Evolutionary conservation across 2,888 invertebrate genomes (phyloP).

Genomic region (Zaprionus obscuricornis): DNA sequence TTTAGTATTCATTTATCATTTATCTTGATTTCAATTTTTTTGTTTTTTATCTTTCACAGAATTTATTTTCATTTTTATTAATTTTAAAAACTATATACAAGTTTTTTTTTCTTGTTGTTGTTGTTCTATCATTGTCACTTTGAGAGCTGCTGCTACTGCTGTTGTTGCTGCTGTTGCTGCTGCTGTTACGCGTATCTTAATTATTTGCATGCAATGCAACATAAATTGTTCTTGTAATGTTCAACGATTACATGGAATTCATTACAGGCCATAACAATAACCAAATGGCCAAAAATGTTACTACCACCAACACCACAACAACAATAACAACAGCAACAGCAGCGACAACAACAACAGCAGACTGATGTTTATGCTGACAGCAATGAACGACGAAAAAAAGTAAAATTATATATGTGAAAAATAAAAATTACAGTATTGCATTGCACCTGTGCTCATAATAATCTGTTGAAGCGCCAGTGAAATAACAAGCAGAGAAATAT

Average conservation of each 20-base stretch:
- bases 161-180: conserved; percentile 38
- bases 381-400: conserved; percentile 1
- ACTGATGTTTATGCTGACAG: conserved; percentile 5
- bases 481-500: conserved; percentile 4
- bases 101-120: conserved; percentile 3
- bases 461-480: too few relatives aligned
- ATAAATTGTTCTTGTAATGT: conserved; percentile 37
- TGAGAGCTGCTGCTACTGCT: conserved; percentile 13
- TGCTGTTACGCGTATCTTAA: conserved; percentile 48
- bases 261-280: conserved; percentile 58
- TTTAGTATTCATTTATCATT: too few relatives aligned
- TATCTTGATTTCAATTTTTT: too few relatives aligned
- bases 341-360: neutral
- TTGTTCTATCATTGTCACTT: conserved; percentile 40
- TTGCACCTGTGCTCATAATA: conserved; percentile 1
- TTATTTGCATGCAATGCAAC: conserved; percentile 49
- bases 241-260: conserved; percentile 50
- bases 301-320: conserved; percentile 5
- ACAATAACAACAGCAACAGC: neutral
- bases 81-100: neutral
- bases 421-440: too few relatives aligned
- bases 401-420: too few relatives aligned
- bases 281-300: conserved; percentile 41
- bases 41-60: too few relatives aligned
- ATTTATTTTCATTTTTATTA: neutral